These are phyloP conservation scores for Pyrocephalus nanus DNA, from an alignment of 2,797 vertebrate genomes.

Conservation along the genomic window DNA sequence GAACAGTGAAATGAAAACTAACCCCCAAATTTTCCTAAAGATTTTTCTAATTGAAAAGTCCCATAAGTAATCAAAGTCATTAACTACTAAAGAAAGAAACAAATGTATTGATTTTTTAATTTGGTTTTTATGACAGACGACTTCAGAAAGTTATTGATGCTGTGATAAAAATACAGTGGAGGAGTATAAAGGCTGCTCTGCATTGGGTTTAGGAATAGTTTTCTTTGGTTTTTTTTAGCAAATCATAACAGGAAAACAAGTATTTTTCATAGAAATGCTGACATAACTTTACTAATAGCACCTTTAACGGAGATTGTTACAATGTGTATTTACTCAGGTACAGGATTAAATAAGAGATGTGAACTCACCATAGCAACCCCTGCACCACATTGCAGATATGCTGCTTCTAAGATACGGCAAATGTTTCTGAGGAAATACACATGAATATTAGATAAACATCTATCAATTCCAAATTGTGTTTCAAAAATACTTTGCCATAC, in stretches of 20 bases:
- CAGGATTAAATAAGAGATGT: slow-evolving; percentile 64
- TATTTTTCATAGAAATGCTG: slow-evolving; percentile 55
- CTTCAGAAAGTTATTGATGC: background rate
- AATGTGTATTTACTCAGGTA: slow-evolving; percentile 67
- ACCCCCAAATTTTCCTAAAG: background rate
- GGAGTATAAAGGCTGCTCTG: background rate
- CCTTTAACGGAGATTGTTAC: background rate
- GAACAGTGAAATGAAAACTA: background rate
- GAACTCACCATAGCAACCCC: slow-evolving; percentile 62
- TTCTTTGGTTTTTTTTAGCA: background rate
- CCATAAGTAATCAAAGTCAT: background rate
- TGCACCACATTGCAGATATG: slow-evolving; percentile 42
- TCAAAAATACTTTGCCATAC: background rate
- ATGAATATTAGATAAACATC: slow-evolving; percentile 22
- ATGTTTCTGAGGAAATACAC: slow-evolving; percentile 34
- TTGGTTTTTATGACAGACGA: background rate
- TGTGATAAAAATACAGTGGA: background rate
- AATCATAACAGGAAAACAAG: slow-evolving; percentile 27
- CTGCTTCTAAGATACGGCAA: slow-evolving; percentile 61
- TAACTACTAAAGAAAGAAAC: background rate
- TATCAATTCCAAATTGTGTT: slow-evolving; percentile 3
- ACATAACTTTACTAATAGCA: slow-evolving; percentile 38
- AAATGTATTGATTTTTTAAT: background rate
- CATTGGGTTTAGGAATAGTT: background rate
- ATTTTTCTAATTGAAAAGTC: background rate